Conservation (phyloP, 2,888 invertebrate species). For the Steromphala cineraria region DNA sequence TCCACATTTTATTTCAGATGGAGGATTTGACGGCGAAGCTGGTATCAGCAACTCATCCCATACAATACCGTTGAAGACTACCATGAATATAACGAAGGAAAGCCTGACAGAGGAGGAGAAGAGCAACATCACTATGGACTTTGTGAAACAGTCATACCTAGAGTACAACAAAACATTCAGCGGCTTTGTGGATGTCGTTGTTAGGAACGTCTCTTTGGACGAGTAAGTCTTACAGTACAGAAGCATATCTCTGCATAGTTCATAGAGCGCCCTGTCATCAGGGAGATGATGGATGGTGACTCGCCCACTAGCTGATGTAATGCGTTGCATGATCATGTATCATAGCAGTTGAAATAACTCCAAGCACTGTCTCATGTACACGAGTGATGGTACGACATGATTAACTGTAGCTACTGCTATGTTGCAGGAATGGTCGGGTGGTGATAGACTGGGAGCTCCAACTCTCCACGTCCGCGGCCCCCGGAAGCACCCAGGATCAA, state of each 20-base stretch:
- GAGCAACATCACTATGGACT: not conserved
- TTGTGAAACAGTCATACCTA: not conserved
- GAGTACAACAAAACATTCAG: too few relatives aligned
- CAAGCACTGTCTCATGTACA: too few relatives aligned
- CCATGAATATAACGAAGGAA: not conserved
- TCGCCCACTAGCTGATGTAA: too few relatives aligned
- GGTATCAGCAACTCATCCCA: not conserved
- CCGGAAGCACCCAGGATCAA: not conserved
- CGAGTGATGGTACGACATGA: too few relatives aligned
- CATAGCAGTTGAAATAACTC: too few relatives aligned
- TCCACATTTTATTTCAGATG: too few relatives aligned
- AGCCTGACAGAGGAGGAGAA: not conserved
- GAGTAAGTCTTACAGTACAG: not conserved
- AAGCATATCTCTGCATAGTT: too few relatives aligned
- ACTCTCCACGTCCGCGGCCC: not conserved
- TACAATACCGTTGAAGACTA: not conserved
- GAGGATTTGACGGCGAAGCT: too few relatives aligned
- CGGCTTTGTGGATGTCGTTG: not conserved
- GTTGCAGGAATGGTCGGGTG: not conserved
- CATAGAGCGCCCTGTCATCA: too few relatives aligned
- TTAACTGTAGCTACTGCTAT: too few relatives aligned
- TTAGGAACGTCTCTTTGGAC: not conserved
- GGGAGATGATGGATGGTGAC: too few relatives aligned
- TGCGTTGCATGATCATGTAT: too few relatives aligned
- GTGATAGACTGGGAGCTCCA: not conserved